Evolutionary conservation across 2,797 vertebrate genomes (phyloP).

Genomic region (Sphenodon punctatus): DNA sequence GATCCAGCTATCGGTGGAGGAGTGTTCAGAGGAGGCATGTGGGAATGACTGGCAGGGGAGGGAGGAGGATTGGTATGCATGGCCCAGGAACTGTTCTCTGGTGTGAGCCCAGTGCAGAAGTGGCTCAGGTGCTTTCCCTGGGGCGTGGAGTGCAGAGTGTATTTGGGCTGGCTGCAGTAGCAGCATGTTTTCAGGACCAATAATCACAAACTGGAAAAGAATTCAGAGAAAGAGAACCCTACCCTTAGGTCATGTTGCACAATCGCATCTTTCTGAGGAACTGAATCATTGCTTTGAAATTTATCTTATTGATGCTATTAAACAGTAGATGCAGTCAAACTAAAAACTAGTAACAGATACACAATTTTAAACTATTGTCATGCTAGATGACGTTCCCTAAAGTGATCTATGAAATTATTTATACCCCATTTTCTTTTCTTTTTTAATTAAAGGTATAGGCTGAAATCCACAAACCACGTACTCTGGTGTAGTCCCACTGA

Average conservation of each 20-base stretch:
- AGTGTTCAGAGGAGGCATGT: no score
- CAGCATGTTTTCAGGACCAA: constrained; percentile 26
- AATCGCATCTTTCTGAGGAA: constrained; percentile 36
- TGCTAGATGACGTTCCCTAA: constrained; percentile 48
- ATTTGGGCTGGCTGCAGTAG: no score
- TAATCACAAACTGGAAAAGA: not conserved
- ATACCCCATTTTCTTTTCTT: constrained; percentile 20
- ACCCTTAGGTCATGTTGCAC: not conserved
- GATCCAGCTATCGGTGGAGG: no score
- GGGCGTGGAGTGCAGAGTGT: no score
- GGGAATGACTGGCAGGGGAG: no score
- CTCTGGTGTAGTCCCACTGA: no score
- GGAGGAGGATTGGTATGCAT: no score
- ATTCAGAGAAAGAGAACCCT: constrained; percentile 20
- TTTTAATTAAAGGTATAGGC: not conserved
- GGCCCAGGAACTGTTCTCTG: no score
- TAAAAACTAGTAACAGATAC: constrained; percentile 51
- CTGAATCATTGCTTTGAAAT: not conserved
- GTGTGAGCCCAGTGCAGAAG: no score
- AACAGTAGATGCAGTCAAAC: constrained; percentile 39
- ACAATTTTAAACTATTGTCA: constrained; percentile 43
- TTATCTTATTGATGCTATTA: constrained; percentile 5
- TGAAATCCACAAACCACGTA: no score
- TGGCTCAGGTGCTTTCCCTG: no score
- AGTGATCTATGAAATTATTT: constrained; percentile 57